Percentiles rank a stretch among this genome's conserved stretches.
phyloP scores from a whole-genome alignment of 1,140 invertebrate genomes.

The Drosophila melanica region DNA sequence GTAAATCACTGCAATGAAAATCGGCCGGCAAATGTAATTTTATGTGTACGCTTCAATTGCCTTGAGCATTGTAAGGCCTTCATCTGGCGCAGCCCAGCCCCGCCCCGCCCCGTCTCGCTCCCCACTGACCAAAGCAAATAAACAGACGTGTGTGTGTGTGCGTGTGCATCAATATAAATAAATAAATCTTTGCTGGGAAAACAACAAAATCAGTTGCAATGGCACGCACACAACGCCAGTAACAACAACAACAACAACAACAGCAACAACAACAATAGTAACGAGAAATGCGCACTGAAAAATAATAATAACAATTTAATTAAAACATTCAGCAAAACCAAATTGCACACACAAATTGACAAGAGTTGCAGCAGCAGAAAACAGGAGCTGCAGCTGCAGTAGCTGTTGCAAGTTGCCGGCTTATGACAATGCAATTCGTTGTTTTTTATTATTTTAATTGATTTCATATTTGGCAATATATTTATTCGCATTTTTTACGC shows the following conservation, averaged over 20 bases:
- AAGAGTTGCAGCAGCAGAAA: constrained; percentile 2
- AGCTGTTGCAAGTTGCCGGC: constrained; percentile 52
- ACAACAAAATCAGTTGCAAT: constrained; percentile 79
- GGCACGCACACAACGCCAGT: constrained; percentile 60
- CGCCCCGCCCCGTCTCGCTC: background rate
- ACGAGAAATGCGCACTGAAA: constrained; percentile 44
- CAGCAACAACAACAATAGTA: constrained; percentile 32
- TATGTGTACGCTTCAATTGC: constrained; percentile 70
- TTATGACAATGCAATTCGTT: constrained; percentile 79
- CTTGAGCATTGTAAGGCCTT: constrained; percentile 65
- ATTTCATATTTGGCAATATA: constrained; percentile 76
- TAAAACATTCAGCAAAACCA: constrained; percentile 78
- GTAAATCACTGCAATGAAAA: constrained; percentile 68
- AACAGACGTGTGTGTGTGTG: constrained; percentile 34
- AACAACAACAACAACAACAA: constrained; percentile 32
- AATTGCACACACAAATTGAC: constrained; percentile 48
- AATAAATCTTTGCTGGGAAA: constrained; percentile 80
- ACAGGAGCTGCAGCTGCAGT: constrained; percentile 9
- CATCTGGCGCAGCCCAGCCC: background rate
- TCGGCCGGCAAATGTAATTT: constrained; percentile 69
- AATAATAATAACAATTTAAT: constrained; percentile 82
- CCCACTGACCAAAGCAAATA: constrained; percentile 53
- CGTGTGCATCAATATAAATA: constrained; percentile 74
- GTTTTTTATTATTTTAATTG: constrained; percentile 75
- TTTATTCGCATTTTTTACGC: constrained; percentile 51